Conservation (phyloP, 2,888 invertebrate genomes). For the Euclidia mi region DNA sequence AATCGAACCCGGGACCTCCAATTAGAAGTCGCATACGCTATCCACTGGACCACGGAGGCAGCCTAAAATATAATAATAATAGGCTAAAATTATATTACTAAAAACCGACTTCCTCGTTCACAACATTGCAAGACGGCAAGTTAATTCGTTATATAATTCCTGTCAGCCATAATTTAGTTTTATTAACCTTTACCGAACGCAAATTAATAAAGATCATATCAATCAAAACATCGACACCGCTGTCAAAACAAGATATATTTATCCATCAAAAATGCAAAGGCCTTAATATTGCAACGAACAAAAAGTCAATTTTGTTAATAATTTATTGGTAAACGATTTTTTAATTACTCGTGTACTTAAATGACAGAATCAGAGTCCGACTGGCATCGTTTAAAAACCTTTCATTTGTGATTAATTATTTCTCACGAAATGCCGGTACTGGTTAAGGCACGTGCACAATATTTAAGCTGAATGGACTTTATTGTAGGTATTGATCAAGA, state of each 20-base stretch:
- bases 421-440: constrained; percentile 44
- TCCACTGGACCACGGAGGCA: too few relatives aligned
- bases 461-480: neutral
- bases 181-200: constrained; percentile 2
- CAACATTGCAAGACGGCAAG: too few relatives aligned
- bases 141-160: neutral
- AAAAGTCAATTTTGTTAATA: constrained; percentile 44
- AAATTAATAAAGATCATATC: constrained; percentile 3
- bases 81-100: too few relatives aligned
- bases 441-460: constrained; percentile 32
- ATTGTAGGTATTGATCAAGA: too few relatives aligned
- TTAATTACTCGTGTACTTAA: constrained; percentile 45
- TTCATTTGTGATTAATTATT: constrained; percentile 63
- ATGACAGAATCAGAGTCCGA: constrained; percentile 42
- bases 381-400: constrained; percentile 54
- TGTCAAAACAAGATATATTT: constrained; percentile 25
- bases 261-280: constrained; percentile 23
- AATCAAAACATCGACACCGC: constrained; percentile 12
- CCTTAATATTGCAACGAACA: constrained; percentile 21
- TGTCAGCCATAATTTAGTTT: constrained; percentile 2
- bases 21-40: too few relatives aligned
- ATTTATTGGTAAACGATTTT: constrained; percentile 43
- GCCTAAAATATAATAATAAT: too few relatives aligned
- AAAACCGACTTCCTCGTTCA: too few relatives aligned
- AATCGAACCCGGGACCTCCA: too few relatives aligned